A percentile compares a stretch with the other conserved stretches of the same genome.
These are phyloP conservation scores for Phataginus tetradactyla DNA, from an alignment of 2,797 vertebrate genomes.

Conservation along the genomic window DNA sequence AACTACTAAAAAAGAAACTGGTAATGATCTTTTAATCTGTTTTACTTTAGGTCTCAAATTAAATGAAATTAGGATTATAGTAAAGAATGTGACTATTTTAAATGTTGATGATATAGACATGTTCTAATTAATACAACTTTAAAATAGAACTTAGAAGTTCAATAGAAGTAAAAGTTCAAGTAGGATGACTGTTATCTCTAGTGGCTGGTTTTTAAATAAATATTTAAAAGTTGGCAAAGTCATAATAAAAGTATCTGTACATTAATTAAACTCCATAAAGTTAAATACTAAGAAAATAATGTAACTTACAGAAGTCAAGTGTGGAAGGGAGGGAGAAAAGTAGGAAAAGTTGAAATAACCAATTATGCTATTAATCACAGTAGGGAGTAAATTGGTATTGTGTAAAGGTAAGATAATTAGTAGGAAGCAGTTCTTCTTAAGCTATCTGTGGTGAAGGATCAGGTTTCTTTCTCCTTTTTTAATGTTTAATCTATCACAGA, in stretches of 20 bases:
- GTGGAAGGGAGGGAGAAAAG: not conserved
- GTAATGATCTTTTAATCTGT: not conserved
- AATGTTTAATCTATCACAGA: not conserved
- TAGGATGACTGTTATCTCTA: not conserved
- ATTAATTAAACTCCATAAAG: not conserved
- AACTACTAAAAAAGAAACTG: too few relatives aligned
- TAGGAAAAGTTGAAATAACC: not conserved
- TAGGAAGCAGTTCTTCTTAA: not conserved
- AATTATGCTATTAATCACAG: not conserved
- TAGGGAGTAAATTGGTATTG: not conserved
- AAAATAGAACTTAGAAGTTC: not conserved
- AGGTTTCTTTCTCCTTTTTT: not conserved
- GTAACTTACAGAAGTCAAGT: not conserved
- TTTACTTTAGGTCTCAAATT: not conserved
- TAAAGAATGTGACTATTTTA: not conserved
- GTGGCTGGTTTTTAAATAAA: not conserved
- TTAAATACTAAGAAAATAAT: not conserved
- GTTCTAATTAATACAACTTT: not conserved
- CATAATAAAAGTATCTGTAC: not conserved
- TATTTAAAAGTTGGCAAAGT: not conserved
- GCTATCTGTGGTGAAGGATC: not conserved
- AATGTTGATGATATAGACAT: not conserved
- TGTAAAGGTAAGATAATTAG: not conserved
- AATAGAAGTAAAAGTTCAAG: not conserved
- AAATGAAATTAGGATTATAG: not conserved